Evolutionary conservation across 2,113 vertebrate species (phyloP).

Genomic region (Columbina picui): DNA sequence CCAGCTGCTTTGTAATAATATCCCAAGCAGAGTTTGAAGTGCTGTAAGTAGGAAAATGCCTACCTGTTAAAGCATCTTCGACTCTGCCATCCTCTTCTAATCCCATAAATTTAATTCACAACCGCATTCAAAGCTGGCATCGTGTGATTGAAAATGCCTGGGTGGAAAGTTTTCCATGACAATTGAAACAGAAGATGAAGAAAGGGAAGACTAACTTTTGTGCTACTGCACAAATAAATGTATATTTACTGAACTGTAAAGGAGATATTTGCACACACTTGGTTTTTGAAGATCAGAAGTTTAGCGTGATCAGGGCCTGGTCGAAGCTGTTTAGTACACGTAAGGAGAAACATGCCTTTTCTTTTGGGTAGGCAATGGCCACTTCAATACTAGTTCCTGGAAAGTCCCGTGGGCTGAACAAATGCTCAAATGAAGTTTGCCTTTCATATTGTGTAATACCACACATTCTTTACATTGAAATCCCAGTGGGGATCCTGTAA

Average conservation of each 20-base stretch:
- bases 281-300: neutral
- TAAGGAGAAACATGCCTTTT: neutral
- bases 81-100: neutral
- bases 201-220: neutral
- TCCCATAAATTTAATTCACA: neutral
- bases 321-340: neutral
- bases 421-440: neutral
- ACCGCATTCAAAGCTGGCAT: neutral
- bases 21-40: neutral
- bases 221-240: neutral
- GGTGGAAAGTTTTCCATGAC: neutral
- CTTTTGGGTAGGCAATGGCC: neutral
- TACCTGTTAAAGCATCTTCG: neutral
- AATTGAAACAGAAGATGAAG: neutral
- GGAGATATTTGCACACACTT: neutral
- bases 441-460: neutral
- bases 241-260: neutral
- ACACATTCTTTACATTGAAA: neutral
- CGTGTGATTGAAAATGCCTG: neutral
- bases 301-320: neutral
- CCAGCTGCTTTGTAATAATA: neutral
- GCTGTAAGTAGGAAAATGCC: neutral
- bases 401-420: neutral
- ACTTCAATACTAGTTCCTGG: neutral
- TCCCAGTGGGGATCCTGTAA: neutral